Conservation (phyloP, 2,113 vertebrate genomes). For the Neodon shergylaensis region DNA sequence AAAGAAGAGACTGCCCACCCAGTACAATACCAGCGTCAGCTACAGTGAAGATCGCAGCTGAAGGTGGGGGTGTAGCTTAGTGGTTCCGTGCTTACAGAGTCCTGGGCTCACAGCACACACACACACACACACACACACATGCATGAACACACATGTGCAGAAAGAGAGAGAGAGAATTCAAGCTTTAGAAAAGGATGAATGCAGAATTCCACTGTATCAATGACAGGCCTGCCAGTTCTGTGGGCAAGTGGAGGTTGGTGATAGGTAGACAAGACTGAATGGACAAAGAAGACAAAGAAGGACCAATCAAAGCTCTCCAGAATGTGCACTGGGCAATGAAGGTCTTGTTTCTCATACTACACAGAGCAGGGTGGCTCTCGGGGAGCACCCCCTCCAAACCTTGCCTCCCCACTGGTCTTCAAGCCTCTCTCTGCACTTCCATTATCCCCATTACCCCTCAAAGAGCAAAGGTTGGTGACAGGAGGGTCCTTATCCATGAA, state of each 20-base stretch:
- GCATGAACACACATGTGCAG: not conserved
- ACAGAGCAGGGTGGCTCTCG: not conserved
- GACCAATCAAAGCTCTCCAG: not conserved
- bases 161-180: not conserved
- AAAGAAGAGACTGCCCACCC: not conserved
- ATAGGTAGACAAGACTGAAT: not conserved
- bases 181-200: not conserved
- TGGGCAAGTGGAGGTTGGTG: not conserved
- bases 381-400: not conserved
- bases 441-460: accelerated
- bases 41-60: not conserved
- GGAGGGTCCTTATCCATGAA: not conserved
- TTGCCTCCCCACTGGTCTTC: not conserved
- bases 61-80: not conserved
- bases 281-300: not conserved
- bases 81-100: not conserved
- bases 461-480: not conserved
- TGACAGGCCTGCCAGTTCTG: not conserved
- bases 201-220: not conserved
- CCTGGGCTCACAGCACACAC: not conserved
- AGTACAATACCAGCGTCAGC: not conserved
- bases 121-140: too few species aligned
- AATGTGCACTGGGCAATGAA: not conserved
- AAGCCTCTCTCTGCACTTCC: not conserved
- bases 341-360: not conserved